phyloP scores from a whole-genome alignment of 2,888 invertebrate genomes.

The Ernsta delagoae region DNA sequence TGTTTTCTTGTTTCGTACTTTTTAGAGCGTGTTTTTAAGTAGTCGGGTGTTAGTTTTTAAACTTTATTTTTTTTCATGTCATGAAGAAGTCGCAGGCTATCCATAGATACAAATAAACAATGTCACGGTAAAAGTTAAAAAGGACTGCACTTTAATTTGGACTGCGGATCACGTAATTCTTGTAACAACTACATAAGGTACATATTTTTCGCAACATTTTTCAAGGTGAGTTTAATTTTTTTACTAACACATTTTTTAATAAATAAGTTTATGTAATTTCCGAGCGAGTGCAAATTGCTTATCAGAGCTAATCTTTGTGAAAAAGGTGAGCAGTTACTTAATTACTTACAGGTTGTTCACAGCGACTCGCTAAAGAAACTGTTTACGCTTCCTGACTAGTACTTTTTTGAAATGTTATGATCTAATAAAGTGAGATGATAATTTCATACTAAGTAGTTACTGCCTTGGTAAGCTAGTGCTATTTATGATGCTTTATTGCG shows the following conservation, averaged over 20 bases:
- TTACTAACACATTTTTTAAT: background rate
- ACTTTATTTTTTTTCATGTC: too few species aligned
- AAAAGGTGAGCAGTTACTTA: background rate
- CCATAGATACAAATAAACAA: background rate
- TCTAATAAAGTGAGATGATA: background rate
- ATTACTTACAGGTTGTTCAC: background rate
- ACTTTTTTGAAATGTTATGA: background rate
- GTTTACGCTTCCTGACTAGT: background rate
- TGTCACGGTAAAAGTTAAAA: background rate
- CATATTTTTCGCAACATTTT: background rate
- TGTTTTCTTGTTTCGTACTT: too few species aligned
- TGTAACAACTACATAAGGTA: background rate
- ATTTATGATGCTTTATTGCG: too few species aligned
- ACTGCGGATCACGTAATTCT: background rate
- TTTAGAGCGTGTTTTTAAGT: too few species aligned
- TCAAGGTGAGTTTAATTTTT: background rate
- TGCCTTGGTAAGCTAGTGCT: too few species aligned
- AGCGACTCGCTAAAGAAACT: background rate
- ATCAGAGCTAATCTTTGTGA: conserved; percentile 8
- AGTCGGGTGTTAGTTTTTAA: too few species aligned
- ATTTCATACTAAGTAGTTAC: too few species aligned
- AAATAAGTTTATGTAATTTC: background rate
- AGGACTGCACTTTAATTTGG: too few species aligned
- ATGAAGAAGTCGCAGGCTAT: too few species aligned
- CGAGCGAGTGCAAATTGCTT: background rate